A percentile compares a stretch with the other conserved stretches of the same genome.
Evolutionary conservation across 2,797 vertebrate genomes (phyloP).

Genomic region (Synaphobranchus kaupii): DNA sequence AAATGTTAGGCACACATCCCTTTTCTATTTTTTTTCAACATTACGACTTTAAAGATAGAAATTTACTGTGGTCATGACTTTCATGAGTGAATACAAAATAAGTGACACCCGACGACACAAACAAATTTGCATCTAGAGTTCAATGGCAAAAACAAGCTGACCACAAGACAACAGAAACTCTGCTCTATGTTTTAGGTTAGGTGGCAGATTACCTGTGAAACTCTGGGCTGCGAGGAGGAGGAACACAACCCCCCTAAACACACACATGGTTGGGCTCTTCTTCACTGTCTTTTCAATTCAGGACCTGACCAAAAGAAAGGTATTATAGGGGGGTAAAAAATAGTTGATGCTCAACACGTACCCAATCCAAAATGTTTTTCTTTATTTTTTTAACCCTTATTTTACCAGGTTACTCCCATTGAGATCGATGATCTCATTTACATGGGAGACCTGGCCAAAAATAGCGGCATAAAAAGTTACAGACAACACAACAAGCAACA

Average conservation of each 20-base stretch:
- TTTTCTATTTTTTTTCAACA: too few species aligned
- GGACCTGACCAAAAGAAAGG: slow-evolving; percentile 15
- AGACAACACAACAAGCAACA: too few species aligned
- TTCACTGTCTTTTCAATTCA: not conserved
- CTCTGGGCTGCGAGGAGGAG: slow-evolving; percentile 48
- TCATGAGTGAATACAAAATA: not conserved
- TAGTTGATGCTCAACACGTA: too few species aligned
- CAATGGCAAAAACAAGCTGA: too few species aligned
- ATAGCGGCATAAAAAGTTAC: too few species aligned
- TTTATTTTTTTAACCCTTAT: too few species aligned
- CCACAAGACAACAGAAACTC: not conserved
- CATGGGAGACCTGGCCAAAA: too few species aligned
- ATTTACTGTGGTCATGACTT: not conserved
- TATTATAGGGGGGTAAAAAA: not conserved
- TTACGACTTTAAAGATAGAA: not conserved
- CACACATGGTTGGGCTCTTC: slow-evolving; percentile 50
- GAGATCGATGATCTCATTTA: too few species aligned
- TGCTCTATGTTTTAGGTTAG: not conserved
- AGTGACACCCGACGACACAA: not conserved
- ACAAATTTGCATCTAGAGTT: not conserved
- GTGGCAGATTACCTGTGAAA: slow-evolving; percentile 53
- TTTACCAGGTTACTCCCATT: too few species aligned
- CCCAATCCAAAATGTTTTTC: too few species aligned
- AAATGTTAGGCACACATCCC: too few species aligned
- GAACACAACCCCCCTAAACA: slow-evolving; percentile 45